Conservation (phyloP, 2,113 vertebrate genomes). For the Elephantulus edwardii region DNA sequence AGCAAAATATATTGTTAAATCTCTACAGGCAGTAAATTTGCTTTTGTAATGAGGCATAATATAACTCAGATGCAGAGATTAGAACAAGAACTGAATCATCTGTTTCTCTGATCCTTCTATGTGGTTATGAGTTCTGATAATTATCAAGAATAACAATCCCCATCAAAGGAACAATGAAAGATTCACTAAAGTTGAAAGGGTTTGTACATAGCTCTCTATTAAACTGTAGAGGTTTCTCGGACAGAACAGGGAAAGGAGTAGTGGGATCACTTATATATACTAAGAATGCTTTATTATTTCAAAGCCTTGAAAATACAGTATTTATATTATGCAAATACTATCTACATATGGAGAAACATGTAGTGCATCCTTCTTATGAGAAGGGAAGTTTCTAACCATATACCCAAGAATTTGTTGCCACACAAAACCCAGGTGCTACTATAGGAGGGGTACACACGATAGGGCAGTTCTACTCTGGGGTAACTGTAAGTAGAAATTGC, state of each 20-base stretch:
- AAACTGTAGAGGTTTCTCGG: constrained; percentile 23
- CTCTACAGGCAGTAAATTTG: constrained; percentile 37
- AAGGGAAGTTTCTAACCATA: neutral
- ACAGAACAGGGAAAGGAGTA: neutral
- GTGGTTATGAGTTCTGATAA: constrained; percentile 62
- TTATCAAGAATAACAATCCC: constrained; percentile 59
- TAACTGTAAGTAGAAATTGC: no score
- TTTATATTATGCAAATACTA: constrained; percentile 24
- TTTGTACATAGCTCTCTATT: neutral
- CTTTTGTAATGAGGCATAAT: constrained; percentile 56
- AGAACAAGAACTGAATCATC: constrained; percentile 53
- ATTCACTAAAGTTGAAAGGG: constrained; percentile 35
- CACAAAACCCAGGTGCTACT: neutral
- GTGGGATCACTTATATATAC: neutral
- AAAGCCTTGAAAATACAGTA: neutral
- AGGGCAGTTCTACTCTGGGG: neutral
- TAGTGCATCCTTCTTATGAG: neutral
- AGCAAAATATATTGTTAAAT: constrained; percentile 24
- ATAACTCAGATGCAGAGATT: constrained; percentile 38
- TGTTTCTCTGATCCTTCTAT: constrained; percentile 54
- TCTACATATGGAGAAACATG: neutral
- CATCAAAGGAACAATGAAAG: constrained; percentile 55
- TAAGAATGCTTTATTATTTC: constrained; percentile 16
- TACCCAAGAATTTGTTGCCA: neutral
- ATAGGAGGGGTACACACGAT: no score